Evolutionary conservation across 2,797 vertebrate genomes (phyloP), one percentile per base, ranked within the genome.

Genomic region (Dendrocincla fuliginosa): DNA sequence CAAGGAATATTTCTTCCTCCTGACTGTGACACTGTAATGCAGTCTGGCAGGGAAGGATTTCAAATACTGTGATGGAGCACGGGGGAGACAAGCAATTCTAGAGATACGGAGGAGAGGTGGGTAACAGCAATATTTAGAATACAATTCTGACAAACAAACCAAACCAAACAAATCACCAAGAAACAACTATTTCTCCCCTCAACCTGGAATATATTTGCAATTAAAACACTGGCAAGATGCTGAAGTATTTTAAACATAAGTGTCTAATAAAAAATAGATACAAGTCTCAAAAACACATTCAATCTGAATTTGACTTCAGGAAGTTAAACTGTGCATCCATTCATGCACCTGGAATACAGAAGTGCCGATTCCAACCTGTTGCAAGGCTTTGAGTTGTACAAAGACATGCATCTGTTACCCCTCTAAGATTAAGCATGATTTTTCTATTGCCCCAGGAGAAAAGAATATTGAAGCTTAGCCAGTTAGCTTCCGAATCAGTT

Each of bases 51-150:
- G 13, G 30, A 49, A 59, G 61, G 49, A 86, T 41, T 3, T 79
- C 10, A 89, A 80, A 80, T 19, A 30, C 9, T 37, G n/a, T 5
- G 8, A n/a, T 1, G 0, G 10, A 3, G 17, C 6, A 41, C 2
- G 0, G 4, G 11, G 10, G 5, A 57, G 30, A 80, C 5, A 69
- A 74, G 18, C 27, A 76, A 10, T 16, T 56, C 60, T 8, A 60
- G 42, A 56, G 41, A 39, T 13, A 23, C 77, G 50, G 13, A 59
- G 11, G 20, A 60, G 15, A 42, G 5, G 3, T n/a, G 3, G 15
- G 10, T 28, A 84, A 83, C 33, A 55, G 12, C 10, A 84, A 10
- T 39, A 52, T 63, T 81, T 56, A 55, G 10, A 84, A 80, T 5
- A 74, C 18, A 77, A 41, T 59, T 89, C 41, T 91, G 52, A 64